phyloP scores from a whole-genome alignment of 2,113 vertebrate genomes.

The Phoxinus phoxinus region DNA sequence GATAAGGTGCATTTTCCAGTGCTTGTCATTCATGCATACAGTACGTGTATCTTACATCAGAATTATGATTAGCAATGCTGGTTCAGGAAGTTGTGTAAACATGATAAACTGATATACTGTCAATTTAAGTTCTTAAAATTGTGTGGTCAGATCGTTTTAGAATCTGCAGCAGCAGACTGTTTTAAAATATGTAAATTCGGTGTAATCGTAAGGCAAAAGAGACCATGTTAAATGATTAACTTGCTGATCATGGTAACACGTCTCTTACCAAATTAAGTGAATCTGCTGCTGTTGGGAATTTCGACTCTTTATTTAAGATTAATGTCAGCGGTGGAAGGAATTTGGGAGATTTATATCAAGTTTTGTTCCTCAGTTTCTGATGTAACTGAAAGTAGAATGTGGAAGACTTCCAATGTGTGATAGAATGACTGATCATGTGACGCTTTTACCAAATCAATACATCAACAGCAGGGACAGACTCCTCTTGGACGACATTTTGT shows the following conservation, averaged over 20 bases:
- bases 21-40: background rate
- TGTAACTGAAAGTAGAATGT: constrained; percentile 7
- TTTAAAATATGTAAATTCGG: background rate
- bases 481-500: background rate
- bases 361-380: background rate
- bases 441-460: background rate
- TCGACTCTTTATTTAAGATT: background rate
- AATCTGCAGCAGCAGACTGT: background rate
- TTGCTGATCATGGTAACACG: background rate
- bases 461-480: background rate
- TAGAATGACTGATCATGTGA: constrained; percentile 1
- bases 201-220: background rate
- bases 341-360: background rate
- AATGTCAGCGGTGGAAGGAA: background rate
- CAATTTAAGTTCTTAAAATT: background rate
- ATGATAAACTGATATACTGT: background rate
- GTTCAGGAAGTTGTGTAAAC: background rate
- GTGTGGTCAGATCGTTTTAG: background rate
- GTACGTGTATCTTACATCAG: background rate
- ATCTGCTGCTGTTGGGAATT: background rate
- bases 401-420: constrained; percentile 11
- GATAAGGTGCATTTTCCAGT: background rate
- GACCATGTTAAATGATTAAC: background rate
- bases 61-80: background rate
- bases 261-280: background rate